Evolutionary conservation across 2,888 invertebrate genomes (phyloP).

Genomic region (Tetranychus piercei): DNA sequence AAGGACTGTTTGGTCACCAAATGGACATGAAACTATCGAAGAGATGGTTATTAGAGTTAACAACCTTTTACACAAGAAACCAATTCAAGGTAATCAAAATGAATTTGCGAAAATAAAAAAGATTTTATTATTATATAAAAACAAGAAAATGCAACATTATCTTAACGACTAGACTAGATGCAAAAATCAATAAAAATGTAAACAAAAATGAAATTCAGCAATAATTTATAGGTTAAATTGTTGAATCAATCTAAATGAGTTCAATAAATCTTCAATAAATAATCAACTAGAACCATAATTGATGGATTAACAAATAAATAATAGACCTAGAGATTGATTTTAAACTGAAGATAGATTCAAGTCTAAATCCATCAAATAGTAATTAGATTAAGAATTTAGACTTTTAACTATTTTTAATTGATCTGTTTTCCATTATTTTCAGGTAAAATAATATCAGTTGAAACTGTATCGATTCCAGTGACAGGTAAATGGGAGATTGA

Average conservation of each 20-base stretch:
- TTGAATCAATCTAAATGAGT: too few relatives aligned
- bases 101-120: background rate
- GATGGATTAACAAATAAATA: too few relatives aligned
- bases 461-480: conserved; percentile 17
- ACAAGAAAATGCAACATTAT: background rate
- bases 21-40: conserved; percentile 12
- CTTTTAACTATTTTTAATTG: background rate
- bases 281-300: too few relatives aligned
- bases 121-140: background rate
- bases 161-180: too few relatives aligned
- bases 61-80: conserved; percentile 10
- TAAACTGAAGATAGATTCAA: too few relatives aligned
- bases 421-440: background rate
- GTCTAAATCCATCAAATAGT: too few relatives aligned
- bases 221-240: too few relatives aligned
- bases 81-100: conserved; percentile 14
- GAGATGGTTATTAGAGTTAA: conserved; percentile 17
- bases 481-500: conserved; percentile 15
- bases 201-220: too few relatives aligned
- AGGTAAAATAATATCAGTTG: conserved; percentile 17
- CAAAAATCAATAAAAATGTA: too few relatives aligned
- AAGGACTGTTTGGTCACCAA: background rate
- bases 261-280: too few relatives aligned
- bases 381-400: too few relatives aligned
- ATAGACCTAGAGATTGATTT: too few relatives aligned